A percentile compares a stretch with the other conserved stretches of the same genome.
These are phyloP conservation scores for Lasioglossum leucozonium DNA, from an alignment of 2,888 invertebrate genomes.

Conservation along the genomic window DNA sequence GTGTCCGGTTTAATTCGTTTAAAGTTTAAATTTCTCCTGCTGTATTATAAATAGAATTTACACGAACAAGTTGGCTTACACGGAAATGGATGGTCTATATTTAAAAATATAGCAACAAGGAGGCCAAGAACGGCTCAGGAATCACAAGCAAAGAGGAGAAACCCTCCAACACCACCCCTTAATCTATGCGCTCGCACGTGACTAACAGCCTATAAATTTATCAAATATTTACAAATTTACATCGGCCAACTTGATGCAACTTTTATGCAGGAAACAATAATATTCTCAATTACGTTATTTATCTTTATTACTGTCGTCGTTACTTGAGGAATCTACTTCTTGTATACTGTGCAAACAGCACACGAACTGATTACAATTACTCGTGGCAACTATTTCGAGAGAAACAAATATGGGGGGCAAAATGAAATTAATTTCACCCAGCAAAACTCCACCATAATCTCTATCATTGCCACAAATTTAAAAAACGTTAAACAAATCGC, in stretches of 20 bases:
- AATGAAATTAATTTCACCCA: not conserved
- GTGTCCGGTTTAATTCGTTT: not conserved
- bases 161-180: slow-evolving; percentile 9
- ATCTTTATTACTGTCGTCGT: not conserved
- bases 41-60: not conserved
- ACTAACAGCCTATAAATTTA: not conserved
- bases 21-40: not conserved
- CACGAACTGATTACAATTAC: not conserved
- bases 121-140: slow-evolving; percentile 13
- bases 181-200: not conserved
- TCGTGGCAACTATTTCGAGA: not conserved
- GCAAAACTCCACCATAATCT: not conserved
- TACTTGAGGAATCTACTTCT: not conserved
- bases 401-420: not conserved
- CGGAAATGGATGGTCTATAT: not conserved
- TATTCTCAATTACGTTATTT: not conserved
- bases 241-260: not conserved
- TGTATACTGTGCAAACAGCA: not conserved
- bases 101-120: not conserved
- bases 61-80: not conserved
- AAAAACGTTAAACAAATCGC: no score
- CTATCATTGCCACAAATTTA: not conserved
- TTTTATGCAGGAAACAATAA: not conserved
- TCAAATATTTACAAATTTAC: not conserved
- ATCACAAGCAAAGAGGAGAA: slow-evolving; percentile 15